Conservation (phyloP, 1,140 invertebrate species). For the Scaptomyza pallida region DNA sequence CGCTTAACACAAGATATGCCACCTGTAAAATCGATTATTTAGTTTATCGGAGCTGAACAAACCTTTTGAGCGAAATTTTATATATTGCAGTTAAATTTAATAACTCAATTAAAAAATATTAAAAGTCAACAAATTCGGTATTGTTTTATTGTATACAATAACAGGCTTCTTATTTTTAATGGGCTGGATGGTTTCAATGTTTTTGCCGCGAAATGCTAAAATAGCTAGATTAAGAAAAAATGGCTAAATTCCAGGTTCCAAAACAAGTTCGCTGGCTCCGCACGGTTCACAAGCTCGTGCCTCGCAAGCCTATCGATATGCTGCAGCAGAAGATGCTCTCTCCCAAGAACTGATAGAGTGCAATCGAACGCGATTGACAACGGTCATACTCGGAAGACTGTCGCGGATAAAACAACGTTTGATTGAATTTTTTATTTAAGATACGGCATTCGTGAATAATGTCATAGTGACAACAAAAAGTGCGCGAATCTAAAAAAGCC, state of each 20-base stretch:
- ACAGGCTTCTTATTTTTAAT: no score
- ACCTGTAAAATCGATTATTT: conserved; percentile 6
- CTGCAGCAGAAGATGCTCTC: conserved; percentile 18
- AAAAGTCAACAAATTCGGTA: no score
- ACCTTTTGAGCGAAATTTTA: no score
- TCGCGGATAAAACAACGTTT: conserved; percentile 9
- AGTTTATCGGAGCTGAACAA: not conserved
- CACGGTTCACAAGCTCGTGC: not conserved
- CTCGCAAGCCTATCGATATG: conserved; percentile 28
- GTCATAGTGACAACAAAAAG: conserved; percentile 11
- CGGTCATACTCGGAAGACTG: conserved; percentile 18
- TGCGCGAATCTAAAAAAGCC: not conserved
- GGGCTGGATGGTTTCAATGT: no score
- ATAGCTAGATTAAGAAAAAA: not conserved
- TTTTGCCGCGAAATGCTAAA: not conserved
- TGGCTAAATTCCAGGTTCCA: not conserved
- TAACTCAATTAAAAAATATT: no score
- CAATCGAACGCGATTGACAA: conserved; percentile 47
- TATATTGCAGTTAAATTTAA: no score
- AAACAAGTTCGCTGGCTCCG: not conserved
- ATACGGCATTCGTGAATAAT: conserved; percentile 13
- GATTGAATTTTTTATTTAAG: conserved; percentile 12
- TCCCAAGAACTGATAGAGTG: conserved; percentile 36
- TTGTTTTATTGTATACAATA: no score
- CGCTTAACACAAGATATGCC: conserved; percentile 8